Conservation (phyloP, 2,888 invertebrate species). For the Leucoma salicis region DNA sequence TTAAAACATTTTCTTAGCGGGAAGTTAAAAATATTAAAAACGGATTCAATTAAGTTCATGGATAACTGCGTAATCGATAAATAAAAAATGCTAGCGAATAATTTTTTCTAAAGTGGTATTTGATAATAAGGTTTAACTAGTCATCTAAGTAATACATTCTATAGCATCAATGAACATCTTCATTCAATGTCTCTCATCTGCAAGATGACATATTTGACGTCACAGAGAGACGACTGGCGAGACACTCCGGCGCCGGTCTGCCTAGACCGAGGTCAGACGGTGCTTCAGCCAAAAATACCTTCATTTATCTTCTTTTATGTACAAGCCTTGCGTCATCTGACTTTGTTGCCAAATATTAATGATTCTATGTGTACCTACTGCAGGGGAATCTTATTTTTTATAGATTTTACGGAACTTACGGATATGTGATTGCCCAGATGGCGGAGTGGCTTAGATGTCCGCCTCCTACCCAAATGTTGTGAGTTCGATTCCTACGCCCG, state of each 20-base stretch:
- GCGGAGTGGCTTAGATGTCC: too few relatives aligned
- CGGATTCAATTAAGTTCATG: too few relatives aligned
- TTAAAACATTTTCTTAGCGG: too few relatives aligned
- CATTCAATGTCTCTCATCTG: background rate
- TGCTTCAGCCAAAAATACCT: slow-evolving; percentile 38
- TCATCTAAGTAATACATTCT: too few relatives aligned
- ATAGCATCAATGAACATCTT: background rate
- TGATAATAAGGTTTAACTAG: too few relatives aligned
- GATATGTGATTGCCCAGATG: background rate
- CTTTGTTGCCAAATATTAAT: slow-evolving; percentile 27
- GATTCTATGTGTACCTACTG: background rate
- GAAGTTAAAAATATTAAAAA: too few relatives aligned
- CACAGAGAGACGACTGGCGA: slow-evolving; percentile 18
- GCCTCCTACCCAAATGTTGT: too few relatives aligned
- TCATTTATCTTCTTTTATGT: slow-evolving; percentile 33
- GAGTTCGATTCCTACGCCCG: too few relatives aligned
- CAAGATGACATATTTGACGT: slow-evolving; percentile 11
- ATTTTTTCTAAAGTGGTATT: too few relatives aligned
- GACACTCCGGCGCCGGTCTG: slow-evolving; percentile 58
- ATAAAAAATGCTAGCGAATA: too few relatives aligned
- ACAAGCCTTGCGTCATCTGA: slow-evolving; percentile 18
- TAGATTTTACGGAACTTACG: background rate
- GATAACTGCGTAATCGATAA: too few relatives aligned
- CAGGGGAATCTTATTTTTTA: background rate
- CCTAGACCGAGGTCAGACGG: slow-evolving; percentile 62